Percentiles rank a stretch among this genome's conserved stretches.
Conservation (phyloP, 2,797 vertebrate species). For the Erithacus rubecula region DNA sequence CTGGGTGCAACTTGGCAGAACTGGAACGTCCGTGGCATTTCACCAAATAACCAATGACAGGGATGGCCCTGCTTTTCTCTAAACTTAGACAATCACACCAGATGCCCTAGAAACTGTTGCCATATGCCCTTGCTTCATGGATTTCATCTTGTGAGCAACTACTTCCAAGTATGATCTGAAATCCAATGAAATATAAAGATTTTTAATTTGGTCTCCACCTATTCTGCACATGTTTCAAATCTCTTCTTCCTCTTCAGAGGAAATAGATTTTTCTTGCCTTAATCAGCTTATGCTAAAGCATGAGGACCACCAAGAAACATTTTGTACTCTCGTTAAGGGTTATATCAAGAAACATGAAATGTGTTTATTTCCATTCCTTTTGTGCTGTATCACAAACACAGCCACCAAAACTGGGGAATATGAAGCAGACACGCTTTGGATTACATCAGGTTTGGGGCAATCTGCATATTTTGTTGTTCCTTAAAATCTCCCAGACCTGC, state of each 20-base stretch:
- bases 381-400: background rate
- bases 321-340: slow-evolving; percentile 17
- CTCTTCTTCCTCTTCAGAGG: background rate
- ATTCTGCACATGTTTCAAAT: background rate
- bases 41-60: background rate
- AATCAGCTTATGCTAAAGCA: slow-evolving; percentile 40
- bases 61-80: background rate
- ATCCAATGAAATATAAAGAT: background rate
- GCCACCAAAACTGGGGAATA: background rate
- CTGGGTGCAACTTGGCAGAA: background rate
- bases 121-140: background rate
- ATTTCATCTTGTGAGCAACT: background rate
- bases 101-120: background rate
- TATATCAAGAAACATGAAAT: background rate
- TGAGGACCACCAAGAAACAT: slow-evolving; percentile 36
- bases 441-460: background rate
- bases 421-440: background rate
- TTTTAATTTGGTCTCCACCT: slow-evolving; percentile 21
- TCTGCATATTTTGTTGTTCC: background rate
- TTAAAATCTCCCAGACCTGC: background rate
- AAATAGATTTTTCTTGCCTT: slow-evolving; percentile 35
- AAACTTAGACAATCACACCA: background rate
- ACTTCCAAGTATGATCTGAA: background rate
- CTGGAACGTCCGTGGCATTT: background rate
- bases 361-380: background rate